These are phyloP conservation scores for Listronotus bonariensis DNA, from an alignment of 1,140 invertebrate species.

Conservation along the genomic window DNA sequence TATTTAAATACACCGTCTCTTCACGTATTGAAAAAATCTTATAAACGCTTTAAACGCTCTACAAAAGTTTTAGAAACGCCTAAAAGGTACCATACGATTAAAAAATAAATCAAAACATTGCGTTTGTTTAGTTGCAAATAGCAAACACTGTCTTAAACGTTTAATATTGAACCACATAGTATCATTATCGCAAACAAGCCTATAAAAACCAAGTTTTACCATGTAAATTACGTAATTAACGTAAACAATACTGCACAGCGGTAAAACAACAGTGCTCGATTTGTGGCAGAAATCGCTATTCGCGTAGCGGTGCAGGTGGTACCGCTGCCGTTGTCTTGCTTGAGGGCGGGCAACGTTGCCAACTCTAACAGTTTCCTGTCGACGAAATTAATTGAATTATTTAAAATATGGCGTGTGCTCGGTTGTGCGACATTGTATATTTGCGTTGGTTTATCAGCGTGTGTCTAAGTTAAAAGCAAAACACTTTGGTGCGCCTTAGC, in stretches of 20 bases:
- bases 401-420: not conserved
- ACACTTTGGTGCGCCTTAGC: too few species aligned
- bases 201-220: constrained; percentile 25
- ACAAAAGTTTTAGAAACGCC: too few species aligned
- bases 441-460: too few species aligned
- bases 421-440: constrained; percentile 2
- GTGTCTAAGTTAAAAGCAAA: too few species aligned
- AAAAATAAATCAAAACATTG: too few species aligned
- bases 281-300: constrained; percentile 26
- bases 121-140: not conserved
- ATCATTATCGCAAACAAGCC: constrained; percentile 19
- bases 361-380: constrained; percentile 1
- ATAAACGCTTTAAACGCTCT: too few species aligned
- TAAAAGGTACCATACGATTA: too few species aligned
- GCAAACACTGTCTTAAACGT: constrained; percentile 7
- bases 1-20: too few species aligned
- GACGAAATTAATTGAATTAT: not conserved
- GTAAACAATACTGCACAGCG: constrained; percentile 34
- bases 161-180: not conserved
- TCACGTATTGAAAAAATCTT: too few species aligned
- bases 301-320: constrained; percentile 24
- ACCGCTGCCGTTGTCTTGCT: constrained; percentile 17
- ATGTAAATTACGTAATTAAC: constrained; percentile 35
- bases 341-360: constrained; percentile 20
- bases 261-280: constrained; percentile 27